These are phyloP conservation scores for Carduelis carduelis DNA, from an alignment of 2,797 vertebrate species.

Conservation along the genomic window DNA sequence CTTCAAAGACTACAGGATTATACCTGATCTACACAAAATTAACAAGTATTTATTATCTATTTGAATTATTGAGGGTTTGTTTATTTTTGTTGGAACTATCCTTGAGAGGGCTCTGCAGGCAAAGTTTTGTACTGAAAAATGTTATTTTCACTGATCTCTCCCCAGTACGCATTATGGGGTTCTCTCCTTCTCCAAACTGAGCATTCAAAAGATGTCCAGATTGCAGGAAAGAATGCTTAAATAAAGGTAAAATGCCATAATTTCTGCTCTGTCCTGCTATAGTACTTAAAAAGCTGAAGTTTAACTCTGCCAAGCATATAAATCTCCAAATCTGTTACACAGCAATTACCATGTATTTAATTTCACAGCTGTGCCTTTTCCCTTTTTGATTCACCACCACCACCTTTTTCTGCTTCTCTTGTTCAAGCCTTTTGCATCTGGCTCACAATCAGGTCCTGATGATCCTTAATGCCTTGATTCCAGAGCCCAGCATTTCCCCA, in stretches of 20 bases:
- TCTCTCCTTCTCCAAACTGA: not conserved
- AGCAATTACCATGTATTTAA: constrained; percentile 16
- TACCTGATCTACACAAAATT: not conserved
- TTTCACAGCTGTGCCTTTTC: constrained; percentile 10
- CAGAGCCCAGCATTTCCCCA: not conserved
- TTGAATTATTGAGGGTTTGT: not conserved
- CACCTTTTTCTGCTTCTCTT: not conserved
- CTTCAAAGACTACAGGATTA: not conserved
- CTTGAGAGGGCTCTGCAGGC: not conserved
- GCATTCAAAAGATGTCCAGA: not conserved
- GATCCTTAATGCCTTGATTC: constrained; percentile 32
- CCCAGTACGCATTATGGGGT: not conserved
- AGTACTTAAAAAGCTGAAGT: not conserved
- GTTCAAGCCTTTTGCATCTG: not conserved
- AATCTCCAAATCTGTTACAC: not conserved
- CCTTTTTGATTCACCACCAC: not conserved
- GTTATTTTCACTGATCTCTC: not conserved
- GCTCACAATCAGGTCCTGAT: not conserved
- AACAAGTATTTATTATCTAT: not conserved
- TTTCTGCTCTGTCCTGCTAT: not conserved
- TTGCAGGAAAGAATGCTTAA: not conserved
- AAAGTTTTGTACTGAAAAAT: not conserved
- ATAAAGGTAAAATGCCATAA: not conserved
- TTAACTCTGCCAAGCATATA: not conserved
- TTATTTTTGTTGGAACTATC: not conserved